Evolutionary conservation across 1,140 invertebrate species (phyloP), one percentile per base, ranked within the genome.

Genomic region (Schlechtendalia chinensis): DNA sequence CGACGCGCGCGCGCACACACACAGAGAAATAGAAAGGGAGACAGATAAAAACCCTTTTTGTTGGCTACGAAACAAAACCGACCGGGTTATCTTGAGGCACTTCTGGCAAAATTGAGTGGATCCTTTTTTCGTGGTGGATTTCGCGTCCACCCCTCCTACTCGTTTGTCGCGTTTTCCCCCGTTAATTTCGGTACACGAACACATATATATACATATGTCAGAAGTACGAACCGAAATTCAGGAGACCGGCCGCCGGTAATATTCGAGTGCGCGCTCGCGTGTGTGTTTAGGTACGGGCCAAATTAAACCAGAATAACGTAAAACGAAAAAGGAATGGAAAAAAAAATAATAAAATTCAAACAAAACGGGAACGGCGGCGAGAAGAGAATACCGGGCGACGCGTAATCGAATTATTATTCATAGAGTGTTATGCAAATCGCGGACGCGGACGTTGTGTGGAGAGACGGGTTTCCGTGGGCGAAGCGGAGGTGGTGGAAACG

Each of bases 91-190:
- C 75, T 79, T 79, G 75, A 79, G 75, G 75, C 75, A 79, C 75
- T 79, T 79, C 75, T 79, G 75, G 75, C 75, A 63, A 79, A 79
- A 79, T 79, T 79, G 75, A 79, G 75, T 79, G 75, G 75, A 79
- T 79, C 75, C 75, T 79, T 79, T 79, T 79, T 79, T 56, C 56
- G 29, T 19, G 22, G 72, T 17, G 11, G 71, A 8, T 22, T 74
- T 59, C 16, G n/a, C n/a, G n/a, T n/a, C n/a, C n/a, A n/a, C 32
- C 32, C 32, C 32, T 39, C 32, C 32, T 8, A 39, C 32, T 4
- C 32, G 3, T 39, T 69, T 50, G 24, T 54, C 29, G 29, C 22
- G 27, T 59, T 75, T 56, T 75, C 58, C 27, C 27, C n/a, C 72
- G 72, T 59, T 75, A 75, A 75, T 75, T 75, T 75, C 3, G 32